These are phyloP conservation scores for Clanis bilineata DNA, from an alignment of 2,888 invertebrate genomes.

Conservation along the genomic window DNA sequence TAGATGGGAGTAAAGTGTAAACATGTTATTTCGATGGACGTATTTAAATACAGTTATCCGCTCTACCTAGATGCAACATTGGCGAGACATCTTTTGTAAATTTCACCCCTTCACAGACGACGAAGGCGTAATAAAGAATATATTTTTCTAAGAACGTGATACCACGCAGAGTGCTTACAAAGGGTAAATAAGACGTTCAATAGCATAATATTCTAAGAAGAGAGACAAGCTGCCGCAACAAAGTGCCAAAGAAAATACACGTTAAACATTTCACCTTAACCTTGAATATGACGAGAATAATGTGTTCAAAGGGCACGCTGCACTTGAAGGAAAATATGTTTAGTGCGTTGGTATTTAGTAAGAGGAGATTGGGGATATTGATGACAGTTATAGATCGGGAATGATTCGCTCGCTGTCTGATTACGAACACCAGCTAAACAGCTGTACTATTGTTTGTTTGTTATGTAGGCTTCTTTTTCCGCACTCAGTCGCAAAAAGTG, in stretches of 20 bases:
- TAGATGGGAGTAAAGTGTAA: no score
- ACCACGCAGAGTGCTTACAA: not conserved
- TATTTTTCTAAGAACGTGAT: not conserved
- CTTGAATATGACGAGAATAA: not conserved
- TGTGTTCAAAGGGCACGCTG: not conserved
- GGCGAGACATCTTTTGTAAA: not conserved
- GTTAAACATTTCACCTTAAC: not conserved
- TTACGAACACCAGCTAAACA: no score
- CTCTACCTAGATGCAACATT: not conserved
- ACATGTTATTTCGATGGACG: no score
- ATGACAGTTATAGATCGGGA: no score
- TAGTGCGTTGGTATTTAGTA: no score
- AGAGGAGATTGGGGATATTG: no score
- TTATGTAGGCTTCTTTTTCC: no score
- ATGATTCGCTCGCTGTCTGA: no score
- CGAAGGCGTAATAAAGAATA: not conserved
- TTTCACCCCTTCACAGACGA: not conserved
- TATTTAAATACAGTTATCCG: not conserved
- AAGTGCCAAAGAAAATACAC: not conserved
- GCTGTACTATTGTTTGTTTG: no score
- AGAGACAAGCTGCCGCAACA: not conserved
- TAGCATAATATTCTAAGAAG: not conserved
- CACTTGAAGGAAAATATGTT: not conserved
- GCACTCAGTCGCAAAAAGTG: no score
- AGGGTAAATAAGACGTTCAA: not conserved